Evolutionary conservation across 2,113 vertebrate genomes (phyloP).

Genomic region (Bufo gargarizans): DNA sequence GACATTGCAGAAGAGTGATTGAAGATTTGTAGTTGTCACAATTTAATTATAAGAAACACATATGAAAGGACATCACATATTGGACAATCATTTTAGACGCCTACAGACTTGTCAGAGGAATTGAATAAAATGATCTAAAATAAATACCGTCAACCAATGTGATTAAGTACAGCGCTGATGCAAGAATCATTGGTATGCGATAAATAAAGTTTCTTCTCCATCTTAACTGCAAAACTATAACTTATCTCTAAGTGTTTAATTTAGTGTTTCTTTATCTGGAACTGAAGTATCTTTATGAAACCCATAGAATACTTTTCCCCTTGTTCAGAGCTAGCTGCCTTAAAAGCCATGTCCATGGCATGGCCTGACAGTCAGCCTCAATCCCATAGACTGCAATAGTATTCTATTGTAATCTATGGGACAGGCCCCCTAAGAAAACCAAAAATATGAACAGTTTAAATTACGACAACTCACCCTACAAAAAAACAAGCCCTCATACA

Average conservation of each 20-base stretch:
- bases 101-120: constrained; percentile 54
- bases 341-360: no score
- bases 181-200: constrained; percentile 4
- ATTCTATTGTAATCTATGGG: no score
- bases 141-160: constrained; percentile 10
- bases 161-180: constrained; percentile 10
- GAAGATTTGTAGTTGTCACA: constrained; percentile 52
- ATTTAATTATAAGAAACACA: constrained; percentile 54
- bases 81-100: constrained; percentile 51
- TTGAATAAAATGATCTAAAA: constrained; percentile 44
- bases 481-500: no score
- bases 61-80: constrained; percentile 45
- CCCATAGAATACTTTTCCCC: not conserved
- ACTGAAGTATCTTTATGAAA: not conserved
- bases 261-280: not conserved
- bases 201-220: not conserved
- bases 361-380: no score
- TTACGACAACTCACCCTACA: no score
- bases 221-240: not conserved
- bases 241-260: not conserved
- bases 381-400: no score
- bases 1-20: constrained; percentile 38
- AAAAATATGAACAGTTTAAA: no score
- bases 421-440: no score
- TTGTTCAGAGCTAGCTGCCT: no score